A percentile compares a stretch with the other conserved stretches of the same genome.
phyloP scores from a whole-genome alignment of 2,888 invertebrate genomes.

The Synergus itoensis region DNA sequence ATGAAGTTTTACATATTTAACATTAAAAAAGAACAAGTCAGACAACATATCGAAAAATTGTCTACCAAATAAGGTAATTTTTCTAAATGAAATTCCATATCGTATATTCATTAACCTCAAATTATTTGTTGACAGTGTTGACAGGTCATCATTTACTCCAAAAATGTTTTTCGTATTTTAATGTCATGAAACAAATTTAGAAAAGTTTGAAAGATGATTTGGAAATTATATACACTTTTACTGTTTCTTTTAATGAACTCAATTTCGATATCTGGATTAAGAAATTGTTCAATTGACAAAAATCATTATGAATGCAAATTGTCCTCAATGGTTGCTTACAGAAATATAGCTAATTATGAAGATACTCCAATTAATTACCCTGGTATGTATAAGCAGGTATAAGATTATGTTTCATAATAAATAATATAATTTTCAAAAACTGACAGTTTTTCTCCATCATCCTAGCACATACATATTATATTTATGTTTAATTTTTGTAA shows the following conservation, averaged over 20 bases:
- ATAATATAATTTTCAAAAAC: background rate
- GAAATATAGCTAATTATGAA: conserved; percentile 84
- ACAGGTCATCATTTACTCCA: background rate
- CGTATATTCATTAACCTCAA: background rate
- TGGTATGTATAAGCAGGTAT: conserved; percentile 75
- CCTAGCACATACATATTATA: background rate
- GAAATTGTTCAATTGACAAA: conserved; percentile 52
- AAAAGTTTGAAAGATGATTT: background rate
- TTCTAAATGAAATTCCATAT: no score
- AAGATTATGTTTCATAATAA: background rate
- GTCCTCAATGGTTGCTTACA: conserved; percentile 87
- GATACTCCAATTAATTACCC: conserved; percentile 81
- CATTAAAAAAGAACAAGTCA: background rate
- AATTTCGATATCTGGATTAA: background rate
- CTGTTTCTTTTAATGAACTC: background rate
- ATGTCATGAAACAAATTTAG: background rate
- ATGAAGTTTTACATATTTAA: no score
- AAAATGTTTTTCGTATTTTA: background rate
- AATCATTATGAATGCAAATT: conserved; percentile 78
- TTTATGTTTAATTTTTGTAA: background rate
- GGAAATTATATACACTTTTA: background rate
- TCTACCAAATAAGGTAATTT: background rate
- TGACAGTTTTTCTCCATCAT: no score
- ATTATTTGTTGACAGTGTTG: background rate
- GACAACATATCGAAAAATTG: background rate